Evolutionary conservation across 2,888 invertebrate genomes (phyloP), one percentile per base, ranked within the genome.

Genomic region (Andrena hattorfiana): DNA sequence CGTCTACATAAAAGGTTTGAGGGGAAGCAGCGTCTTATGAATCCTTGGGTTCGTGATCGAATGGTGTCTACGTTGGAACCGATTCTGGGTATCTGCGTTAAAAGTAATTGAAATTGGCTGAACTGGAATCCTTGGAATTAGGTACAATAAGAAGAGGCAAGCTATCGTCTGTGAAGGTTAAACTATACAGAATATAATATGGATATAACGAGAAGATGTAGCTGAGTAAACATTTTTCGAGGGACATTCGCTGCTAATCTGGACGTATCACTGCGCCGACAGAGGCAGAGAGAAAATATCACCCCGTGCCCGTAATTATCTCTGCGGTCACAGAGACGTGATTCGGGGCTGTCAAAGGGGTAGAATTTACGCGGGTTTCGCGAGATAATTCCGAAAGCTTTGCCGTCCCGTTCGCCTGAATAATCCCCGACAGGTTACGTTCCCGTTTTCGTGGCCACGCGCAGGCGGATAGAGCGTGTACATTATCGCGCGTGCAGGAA

Each of bases 401-500:
- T 23, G 13, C 35, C 66, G 26, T 67, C 60, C 10, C 35, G 51
- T 78, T 42, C 26, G 54, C 10, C 30, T 16, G 56, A 32, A 76
- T 80, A 63, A 72, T 78, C 54, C 48, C 16, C 7, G 42, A 42
- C 42, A 10, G 5, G 13, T 35, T 8, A 28, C n/a, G 26, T 68
- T n/a, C 26, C 10, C 54, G 32, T 64, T 49, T 32, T 26, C 7
- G 20, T 16, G 0, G 10, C 23, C 2, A 26, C n/a, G 51, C 28
- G 16, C 42, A 35, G 63, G 54, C 60, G n/a, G 67, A 74, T 71
- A 75, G 74, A 74, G 49, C 54, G 54, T 59, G 67, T 67, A 49
- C 59, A 75, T 83, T 82, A 83, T 63, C 60, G 48, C 42, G 28
- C 51, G 64, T 20, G 67, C 63, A 56, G 67, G 54, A 59, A 59